These are phyloP conservation scores for Agriopis leucophaearia DNA, from an alignment of 2,888 invertebrate genomes.

Conservation along the genomic window DNA sequence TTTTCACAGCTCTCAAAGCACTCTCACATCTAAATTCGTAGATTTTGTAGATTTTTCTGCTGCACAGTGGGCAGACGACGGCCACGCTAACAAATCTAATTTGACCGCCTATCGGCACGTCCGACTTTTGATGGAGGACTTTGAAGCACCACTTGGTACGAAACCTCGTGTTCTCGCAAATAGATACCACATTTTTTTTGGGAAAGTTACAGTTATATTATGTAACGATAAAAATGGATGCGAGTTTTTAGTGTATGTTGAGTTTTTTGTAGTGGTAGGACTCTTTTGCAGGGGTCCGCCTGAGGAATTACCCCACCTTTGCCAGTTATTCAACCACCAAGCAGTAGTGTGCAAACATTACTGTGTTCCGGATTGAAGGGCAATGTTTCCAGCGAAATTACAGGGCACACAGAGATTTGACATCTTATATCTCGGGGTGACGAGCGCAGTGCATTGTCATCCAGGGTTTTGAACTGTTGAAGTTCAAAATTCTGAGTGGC, in stretches of 20 bases:
- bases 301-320: too few species aligned
- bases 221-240: slow-evolving; percentile 14
- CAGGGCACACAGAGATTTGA: too few species aligned
- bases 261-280: background rate
- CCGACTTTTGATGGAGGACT: slow-evolving; percentile 75
- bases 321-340: too few species aligned
- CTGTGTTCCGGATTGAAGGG: too few species aligned
- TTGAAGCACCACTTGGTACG: slow-evolving; percentile 65
- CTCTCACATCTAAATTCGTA: slow-evolving; percentile 44
- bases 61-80: slow-evolving; percentile 49
- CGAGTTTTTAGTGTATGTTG: background rate
- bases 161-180: slow-evolving; percentile 35
- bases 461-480: too few species aligned
- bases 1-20: slow-evolving; percentile 12
- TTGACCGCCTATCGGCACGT: slow-evolving; percentile 72
- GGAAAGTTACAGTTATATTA: slow-evolving; percentile 6
- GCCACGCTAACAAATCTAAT: slow-evolving; percentile 80
- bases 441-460: too few species aligned
- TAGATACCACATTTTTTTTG: slow-evolving; percentile 46
- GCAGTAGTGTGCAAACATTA: too few species aligned
- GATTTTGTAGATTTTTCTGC: slow-evolving; percentile 51
- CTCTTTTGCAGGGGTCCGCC: too few species aligned
- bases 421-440: too few species aligned
- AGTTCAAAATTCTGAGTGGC: too few species aligned
- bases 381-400: too few species aligned